Evolutionary conservation across 2,888 invertebrate genomes (phyloP), one percentile per base, ranked within the genome.

Genomic region (Cremastobaeus sp.): DNA sequence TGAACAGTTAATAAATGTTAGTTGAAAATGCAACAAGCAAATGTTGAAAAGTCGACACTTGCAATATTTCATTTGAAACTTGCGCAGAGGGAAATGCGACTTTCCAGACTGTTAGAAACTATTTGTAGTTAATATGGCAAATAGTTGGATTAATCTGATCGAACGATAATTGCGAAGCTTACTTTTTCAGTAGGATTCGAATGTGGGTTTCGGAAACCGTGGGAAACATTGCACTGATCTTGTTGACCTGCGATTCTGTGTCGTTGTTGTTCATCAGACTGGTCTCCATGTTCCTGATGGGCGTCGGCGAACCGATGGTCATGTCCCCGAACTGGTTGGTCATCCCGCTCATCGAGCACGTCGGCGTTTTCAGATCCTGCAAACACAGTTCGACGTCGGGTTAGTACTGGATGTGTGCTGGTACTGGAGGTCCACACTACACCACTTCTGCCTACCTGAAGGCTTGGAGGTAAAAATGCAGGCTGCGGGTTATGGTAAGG

Each of bases 201-300:
- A 96, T 96, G 84, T 96, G 96, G 18, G 94, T 94, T 83, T 96
- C 96, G 70, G 94, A 92, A 54, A 96, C 96, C 4, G 96, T 96
- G 1, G 96, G 96, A 86, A 97, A 96, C 92, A 96, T 94, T 41
- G 94, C 92, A 81, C 93, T 92, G 79, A 96, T 94, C 88, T 94
- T 95, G 34, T 92, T 90, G 9, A 95, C 94, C 64, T 93, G 90
- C 4, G 92, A 91, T 79, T 95, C 95, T 0, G 92, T 91, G 75
- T 94, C 93, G 4, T 90, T 89, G 52, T 90, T 90, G 70, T 91
- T 90, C 0, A 90, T 90, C 64, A 91, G 89, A 48, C 92, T 90
- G 2, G 93, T 92, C 82, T 94, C 93, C 76, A 83, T 81, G 47
- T 85, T 86, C 77, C 79, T 84, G 1, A 85, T 66, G 21, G 86